A percentile compares a stretch with the other conserved stretches of the same genome.
phyloP scores from a whole-genome alignment of 2,797 vertebrate species.

The Astyanax mexicanus region DNA sequence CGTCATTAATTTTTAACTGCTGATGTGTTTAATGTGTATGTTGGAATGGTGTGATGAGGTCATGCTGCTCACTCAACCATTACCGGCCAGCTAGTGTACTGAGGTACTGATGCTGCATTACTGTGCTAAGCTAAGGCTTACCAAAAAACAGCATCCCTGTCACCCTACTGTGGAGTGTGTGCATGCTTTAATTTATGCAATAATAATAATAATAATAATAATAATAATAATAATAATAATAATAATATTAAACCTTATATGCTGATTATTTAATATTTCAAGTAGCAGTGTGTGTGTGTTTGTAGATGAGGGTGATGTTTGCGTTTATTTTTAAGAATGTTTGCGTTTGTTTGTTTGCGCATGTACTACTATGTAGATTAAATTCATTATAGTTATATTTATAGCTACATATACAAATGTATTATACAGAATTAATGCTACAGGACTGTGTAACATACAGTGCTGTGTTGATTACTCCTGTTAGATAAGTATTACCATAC shows the following conservation, averaged over 20 bases:
- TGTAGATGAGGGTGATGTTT: background rate
- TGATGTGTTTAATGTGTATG: background rate
- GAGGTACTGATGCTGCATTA: background rate
- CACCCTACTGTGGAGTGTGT: conserved; percentile 1
- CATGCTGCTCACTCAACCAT: background rate
- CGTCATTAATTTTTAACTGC: conserved; percentile 6
- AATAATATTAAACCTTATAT: too few species aligned
- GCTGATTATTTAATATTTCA: too few species aligned
- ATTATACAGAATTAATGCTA: too few species aligned
- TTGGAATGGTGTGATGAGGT: background rate
- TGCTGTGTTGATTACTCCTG: too few species aligned
- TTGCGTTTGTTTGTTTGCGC: background rate
- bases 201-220: conserved; percentile 34
- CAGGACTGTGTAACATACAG: too few species aligned
- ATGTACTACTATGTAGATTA: conserved; percentile 21
- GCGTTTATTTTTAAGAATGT: too few species aligned
- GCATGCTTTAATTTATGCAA: conserved; percentile 46
- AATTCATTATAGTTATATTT: too few species aligned
- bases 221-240: conserved; percentile 26
- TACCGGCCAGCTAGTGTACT: background rate
- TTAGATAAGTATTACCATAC: too few species aligned
- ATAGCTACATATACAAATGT: too few species aligned
- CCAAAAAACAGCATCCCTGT: conserved; percentile 34
- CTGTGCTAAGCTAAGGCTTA: background rate
- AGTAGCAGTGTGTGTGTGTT: conserved; percentile 2